Percentiles rank a stretch among this genome's conserved stretches.
Evolutionary conservation across 2,797 vertebrate species (phyloP).

Genomic region (Fistularia commersonii): DNA sequence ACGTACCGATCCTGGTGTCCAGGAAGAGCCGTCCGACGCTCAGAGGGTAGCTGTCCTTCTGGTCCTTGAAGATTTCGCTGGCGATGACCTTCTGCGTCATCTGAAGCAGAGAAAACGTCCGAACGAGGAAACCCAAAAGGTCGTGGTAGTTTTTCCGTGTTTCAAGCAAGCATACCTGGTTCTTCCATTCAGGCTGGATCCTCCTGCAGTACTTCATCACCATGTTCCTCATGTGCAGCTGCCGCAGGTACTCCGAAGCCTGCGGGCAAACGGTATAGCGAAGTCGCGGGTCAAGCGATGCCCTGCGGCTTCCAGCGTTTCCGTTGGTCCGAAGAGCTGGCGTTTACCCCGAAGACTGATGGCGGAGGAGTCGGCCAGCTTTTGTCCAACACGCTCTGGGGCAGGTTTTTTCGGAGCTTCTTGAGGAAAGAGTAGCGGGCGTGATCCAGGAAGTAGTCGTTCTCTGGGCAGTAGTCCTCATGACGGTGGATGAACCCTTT

Average conservation of each 20-base stretch:
- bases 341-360: slow-evolving; percentile 80
- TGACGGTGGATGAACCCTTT: slow-evolving; percentile 94
- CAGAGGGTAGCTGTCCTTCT: slow-evolving; percentile 93
- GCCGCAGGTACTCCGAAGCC: slow-evolving; percentile 86
- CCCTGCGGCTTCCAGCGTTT: neutral
- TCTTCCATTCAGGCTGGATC: slow-evolving; percentile 94
- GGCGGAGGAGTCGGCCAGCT: slow-evolving; percentile 88
- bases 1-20: slow-evolving; percentile 87
- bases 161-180: slow-evolving; percentile 78
- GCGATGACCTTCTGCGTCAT: slow-evolving; percentile 93
- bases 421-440: slow-evolving; percentile 90
- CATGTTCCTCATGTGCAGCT: slow-evolving; percentile 88
- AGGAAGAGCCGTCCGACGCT: slow-evolving; percentile 93
- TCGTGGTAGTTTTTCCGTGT: neutral
- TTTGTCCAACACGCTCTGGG: slow-evolving; percentile 87
- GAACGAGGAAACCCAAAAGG: neutral
- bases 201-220: slow-evolving; percentile 89
- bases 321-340: too few relatives aligned
- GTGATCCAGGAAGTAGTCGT: slow-evolving; percentile 92
- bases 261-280: slow-evolving; percentile 41
- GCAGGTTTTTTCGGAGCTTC: slow-evolving; percentile 84
- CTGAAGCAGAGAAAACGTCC: slow-evolving; percentile 58
- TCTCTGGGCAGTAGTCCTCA: slow-evolving; percentile 85
- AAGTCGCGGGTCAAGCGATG: slow-evolving; percentile 1
- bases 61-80: slow-evolving; percentile 92